Evolutionary conservation across 2,113 vertebrate genomes (phyloP).

Genomic region (Notechis scutatus): DNA sequence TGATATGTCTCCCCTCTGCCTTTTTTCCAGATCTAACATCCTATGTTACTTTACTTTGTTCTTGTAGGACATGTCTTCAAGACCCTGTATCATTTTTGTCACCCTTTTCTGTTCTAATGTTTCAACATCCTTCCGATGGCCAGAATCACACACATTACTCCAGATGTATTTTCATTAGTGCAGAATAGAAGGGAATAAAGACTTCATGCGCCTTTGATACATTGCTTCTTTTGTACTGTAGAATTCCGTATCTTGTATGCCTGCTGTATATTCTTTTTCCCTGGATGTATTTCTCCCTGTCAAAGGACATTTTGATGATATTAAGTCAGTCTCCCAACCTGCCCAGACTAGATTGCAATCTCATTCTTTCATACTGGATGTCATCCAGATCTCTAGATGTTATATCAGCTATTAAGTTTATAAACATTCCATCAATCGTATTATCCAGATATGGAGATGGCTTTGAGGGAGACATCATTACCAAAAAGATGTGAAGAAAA

Average conservation of each 20-base stretch:
- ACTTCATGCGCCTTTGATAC: background rate
- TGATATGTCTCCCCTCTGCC: background rate
- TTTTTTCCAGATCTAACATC: background rate
- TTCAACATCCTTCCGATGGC: background rate
- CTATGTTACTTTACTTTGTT: background rate
- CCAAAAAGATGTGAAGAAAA: background rate
- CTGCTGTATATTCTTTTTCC: background rate
- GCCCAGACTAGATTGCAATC: background rate
- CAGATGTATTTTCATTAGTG: background rate
- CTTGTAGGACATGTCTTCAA: background rate
- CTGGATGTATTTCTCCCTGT: background rate
- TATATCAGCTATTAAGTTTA: background rate
- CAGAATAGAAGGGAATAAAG: background rate
- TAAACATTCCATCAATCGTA: background rate
- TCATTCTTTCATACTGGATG: background rate
- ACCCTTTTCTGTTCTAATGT: background rate
- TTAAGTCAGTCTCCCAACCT: background rate
- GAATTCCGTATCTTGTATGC: background rate
- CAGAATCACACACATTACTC: background rate
- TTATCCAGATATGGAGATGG: background rate
- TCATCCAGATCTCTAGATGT: background rate
- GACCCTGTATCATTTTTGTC: background rate
- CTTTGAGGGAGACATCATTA: background rate
- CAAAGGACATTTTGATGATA: background rate
- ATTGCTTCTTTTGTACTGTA: background rate